These are phyloP conservation scores for Trissolcus japonicus DNA, from an alignment of 2,888 invertebrate species.

Conservation along the genomic window DNA sequence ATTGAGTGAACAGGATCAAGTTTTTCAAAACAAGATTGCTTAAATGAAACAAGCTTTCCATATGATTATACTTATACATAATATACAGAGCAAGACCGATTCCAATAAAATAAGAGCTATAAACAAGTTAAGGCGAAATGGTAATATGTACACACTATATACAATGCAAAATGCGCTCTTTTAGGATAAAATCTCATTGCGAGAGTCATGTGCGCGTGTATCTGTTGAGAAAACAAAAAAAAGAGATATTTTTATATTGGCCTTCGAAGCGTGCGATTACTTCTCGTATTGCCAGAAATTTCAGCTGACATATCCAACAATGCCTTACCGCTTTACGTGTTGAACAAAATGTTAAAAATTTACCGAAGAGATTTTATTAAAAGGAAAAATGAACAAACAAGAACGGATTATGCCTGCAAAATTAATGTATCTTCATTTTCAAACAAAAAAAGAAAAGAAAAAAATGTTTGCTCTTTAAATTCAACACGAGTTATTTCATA, in stretches of 20 bases:
- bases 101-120: conserved; percentile 27
- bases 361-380: conserved; percentile 15
- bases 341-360: conserved; percentile 61
- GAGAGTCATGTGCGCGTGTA: conserved; percentile 59
- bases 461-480: conserved; percentile 58
- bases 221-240: conserved; percentile 56
- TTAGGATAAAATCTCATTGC: conserved; percentile 59
- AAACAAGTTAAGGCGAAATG: conserved; percentile 39
- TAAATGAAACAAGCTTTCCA: too few relatives aligned
- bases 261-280: conserved; percentile 70
- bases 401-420: conserved; percentile 56
- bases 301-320: conserved; percentile 76
- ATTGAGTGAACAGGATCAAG: background rate
- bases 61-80: background rate
- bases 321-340: conserved; percentile 75
- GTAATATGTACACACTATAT: conserved; percentile 55
- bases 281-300: conserved; percentile 69
- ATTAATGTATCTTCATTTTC: conserved; percentile 46
- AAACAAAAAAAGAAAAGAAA: too few relatives aligned
- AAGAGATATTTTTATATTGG: conserved; percentile 72
- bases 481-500: conserved; percentile 6
- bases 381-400: conserved; percentile 16
- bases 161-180: conserved; percentile 57
- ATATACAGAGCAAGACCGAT: conserved; percentile 30
- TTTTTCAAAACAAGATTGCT: background rate